Evolutionary conservation across 2,113 vertebrate genomes (phyloP), one percentile per base, ranked within the genome.

Genomic region (Drymodes brunneopygia): DNA sequence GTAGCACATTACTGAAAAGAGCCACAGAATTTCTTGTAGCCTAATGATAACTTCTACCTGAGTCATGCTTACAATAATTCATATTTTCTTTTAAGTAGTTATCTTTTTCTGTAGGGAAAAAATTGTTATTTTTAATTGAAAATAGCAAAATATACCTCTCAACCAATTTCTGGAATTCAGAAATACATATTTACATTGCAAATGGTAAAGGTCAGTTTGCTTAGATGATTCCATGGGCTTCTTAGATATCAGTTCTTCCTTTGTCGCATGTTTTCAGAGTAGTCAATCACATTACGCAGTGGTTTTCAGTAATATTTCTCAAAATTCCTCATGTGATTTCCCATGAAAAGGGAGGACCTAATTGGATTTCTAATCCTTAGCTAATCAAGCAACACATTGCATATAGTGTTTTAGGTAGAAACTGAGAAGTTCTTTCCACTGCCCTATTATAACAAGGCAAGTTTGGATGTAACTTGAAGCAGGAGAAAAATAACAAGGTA

Each of bases 381-480:
- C 94, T 98, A 98, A 98, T 98, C 98, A 98, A 94, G 98, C 98
- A 97, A 96, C 96, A 97, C 97, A 97, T 97, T 97, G 96, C 97
- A 96, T 82, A 96, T 97, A 98, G 95, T 98, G 97, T 97, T 93
- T 98, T 98, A 98, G 97, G 97, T 97, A 98, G 98, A 98, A 98
- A 98, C 97, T 98, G 98, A 98, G 99, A 98, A 98, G 98, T 98
- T 98, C 98, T 99, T 98, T 98, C 98, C 96, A 96, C 97, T 97
- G 56, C 61, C 72, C 97, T 97, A 96, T 98, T 98, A 98, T 97
- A 97, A 90, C 86, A 90, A 90, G 96, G 92, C 94, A 90, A 97
- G 98, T 98, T 97, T 86, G 92, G 81, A 96, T 98, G 99, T 99
- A 99, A 99, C 98, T 98, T 88, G 98, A 99, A 98, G 99, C 99